Base-by-base conservation (phyloP, 2,113 vertebrate species). In the Penelope pileata region DNA sequence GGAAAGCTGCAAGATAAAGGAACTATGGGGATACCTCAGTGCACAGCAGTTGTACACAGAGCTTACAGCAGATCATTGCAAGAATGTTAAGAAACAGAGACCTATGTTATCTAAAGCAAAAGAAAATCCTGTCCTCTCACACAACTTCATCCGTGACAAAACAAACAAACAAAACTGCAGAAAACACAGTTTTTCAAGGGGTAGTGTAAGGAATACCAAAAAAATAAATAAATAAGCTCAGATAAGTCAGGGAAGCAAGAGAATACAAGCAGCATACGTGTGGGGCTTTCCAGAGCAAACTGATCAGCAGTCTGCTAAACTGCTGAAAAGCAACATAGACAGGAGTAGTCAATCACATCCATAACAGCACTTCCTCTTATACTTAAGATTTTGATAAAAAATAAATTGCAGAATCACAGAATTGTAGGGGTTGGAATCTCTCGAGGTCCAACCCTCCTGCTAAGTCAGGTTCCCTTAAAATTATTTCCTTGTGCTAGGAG, bases 211-310 rank as follows among this genome's bases (percentile, higher is more conserved):
- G 10, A 53, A n/a, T 30, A 53, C 0, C 8, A 24, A 54, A 27
- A 51, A 77, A 66, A 1, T 2, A 42, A n/a, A 12, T 2, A 16
- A 84, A 1, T 7, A 40, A 36, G 63, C 11, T 79, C 18, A 8
- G 62, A 40, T 38, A 16, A 82, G 67, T 29, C 29, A 47, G 67
- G n/a, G 47, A 67, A 51, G 27, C 2, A 10, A 42, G n/a, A 83
- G 29, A 74, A 6, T 2, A n/a, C 17, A 18, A 9, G 8, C 17
- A 16, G 4, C 0, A 0, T 36, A 34, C 2, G 23, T 3, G 1
- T 0, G 4, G 70, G 9, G 30, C 4, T 76, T 38, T 40, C 56
- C 66, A 26, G 12, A 23, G 26, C 51, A 73, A 59, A 47, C 19
- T 2, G 6, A 2, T 32, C 5, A 15, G 40, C 47, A 30, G 50